Evolutionary conservation across 2,113 vertebrate species (phyloP), one percentile per base, ranked within the genome.

Genomic region (Hucho hucho): DNA sequence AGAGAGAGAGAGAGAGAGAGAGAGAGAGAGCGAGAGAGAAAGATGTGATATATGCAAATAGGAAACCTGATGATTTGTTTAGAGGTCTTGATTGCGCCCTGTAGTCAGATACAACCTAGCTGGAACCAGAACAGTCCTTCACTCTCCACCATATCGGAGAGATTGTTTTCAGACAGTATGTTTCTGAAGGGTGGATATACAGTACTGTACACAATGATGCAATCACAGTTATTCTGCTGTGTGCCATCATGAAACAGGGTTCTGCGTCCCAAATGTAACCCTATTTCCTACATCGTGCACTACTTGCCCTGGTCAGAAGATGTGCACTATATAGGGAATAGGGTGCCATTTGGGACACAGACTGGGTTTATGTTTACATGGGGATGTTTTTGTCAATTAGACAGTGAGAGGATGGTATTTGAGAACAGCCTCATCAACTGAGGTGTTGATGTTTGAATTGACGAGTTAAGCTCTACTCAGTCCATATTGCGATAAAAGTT

Each of bases 11-110:
- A 4, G 28, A 29, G 28, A 29, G 28, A 29, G 4, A 5, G 4
- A 1, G 29, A 0, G 4, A 4, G 28, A 1, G 0, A 29, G 28
- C 0, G 28, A 58, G 67, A 70, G 14, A 28, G 43, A 67, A 4
- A 65, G 26, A 29, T 73, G 73, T 79, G 72, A 26, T 72, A 84
- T 86, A 85, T 86, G 81, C 61, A 86, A 87, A 84, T 75, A 58
- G 43, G 28, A 75, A 70, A 76, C 43, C 68, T 49, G 76, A 61
- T 61, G 71, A 77, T 78, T 86, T 79, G 70, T 81, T 79, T 81
- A 76, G 72, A 81, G 79, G 70, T 18, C 28, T 32, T 6, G 29
- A 32, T 32, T 6, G 1, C 29, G 1, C 29, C 29, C 29, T 32
- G 29, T 6, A 32, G 29, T 32, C 29, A 32, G 29, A 32, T 32